These are phyloP conservation scores for Fragum whitleyi DNA, from an alignment of 2,888 invertebrate genomes.

Conservation along the genomic window DNA sequence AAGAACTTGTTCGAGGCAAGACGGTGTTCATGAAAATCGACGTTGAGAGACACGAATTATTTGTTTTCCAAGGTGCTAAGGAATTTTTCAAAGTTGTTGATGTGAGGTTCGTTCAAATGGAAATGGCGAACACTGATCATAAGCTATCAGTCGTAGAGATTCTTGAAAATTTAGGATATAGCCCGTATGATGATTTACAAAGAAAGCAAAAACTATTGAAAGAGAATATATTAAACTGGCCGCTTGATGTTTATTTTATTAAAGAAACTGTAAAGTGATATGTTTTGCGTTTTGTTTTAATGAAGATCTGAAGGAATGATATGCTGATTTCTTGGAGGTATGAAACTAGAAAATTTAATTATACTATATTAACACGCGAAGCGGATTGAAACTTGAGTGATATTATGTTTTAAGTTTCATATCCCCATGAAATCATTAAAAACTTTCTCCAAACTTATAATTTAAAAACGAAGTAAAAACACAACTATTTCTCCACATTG, in stretches of 20 bases:
- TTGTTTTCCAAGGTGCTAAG: conserved; percentile 1
- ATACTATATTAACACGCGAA: too few species aligned
- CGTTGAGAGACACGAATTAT: conserved; percentile 3
- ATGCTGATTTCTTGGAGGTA: too few species aligned
- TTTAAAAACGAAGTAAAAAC: too few species aligned
- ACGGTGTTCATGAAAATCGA: conserved; percentile 15
- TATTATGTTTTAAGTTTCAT: too few species aligned
- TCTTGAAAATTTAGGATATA: background rate
- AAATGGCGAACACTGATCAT: conserved; percentile 3
- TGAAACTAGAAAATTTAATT: too few species aligned
- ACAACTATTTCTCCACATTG: too few species aligned
- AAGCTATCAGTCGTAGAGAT: background rate
- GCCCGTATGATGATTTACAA: background rate
- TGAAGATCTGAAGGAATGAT: too few species aligned
- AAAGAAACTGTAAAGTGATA: background rate
- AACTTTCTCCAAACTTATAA: too few species aligned
- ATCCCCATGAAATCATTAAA: too few species aligned
- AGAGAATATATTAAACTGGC: background rate
- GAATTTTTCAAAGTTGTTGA: background rate
- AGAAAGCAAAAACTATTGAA: background rate
- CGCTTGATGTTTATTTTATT: background rate
- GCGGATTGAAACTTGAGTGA: too few species aligned
- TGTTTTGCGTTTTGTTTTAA: background rate
- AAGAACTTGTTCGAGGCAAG: background rate
- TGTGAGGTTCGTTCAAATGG: conserved; percentile 13